Conservation (phyloP, 2,888 invertebrate species). For the Pristionchus mayeri region DNA sequence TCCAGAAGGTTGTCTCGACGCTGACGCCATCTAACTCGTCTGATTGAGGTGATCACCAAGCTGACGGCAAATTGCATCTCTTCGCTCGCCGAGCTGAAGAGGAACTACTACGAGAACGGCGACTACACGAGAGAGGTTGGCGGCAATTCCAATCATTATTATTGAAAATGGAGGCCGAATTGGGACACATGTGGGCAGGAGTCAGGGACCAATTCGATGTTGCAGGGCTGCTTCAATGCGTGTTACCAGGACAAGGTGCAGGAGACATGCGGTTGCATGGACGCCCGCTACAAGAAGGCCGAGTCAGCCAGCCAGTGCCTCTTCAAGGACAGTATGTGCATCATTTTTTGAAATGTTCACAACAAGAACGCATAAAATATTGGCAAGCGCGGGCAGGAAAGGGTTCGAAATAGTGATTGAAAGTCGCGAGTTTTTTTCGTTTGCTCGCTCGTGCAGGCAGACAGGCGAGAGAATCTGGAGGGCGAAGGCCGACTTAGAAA, state of each 20-base stretch:
- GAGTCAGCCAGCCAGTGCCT: not conserved
- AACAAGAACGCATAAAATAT: too few relatives aligned
- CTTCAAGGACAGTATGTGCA: not conserved
- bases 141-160: too few relatives aligned
- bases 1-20: not conserved
- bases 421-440: too few relatives aligned
- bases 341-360: not conserved
- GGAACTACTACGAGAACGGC: not conserved
- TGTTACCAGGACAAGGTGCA: not conserved
- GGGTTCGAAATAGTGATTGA: too few relatives aligned
- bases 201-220: not conserved
- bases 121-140: not conserved
- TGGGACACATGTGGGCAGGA: too few relatives aligned
- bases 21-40: not conserved
- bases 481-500: not conserved
- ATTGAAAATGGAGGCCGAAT: too few relatives aligned
- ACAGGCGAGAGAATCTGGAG: too few relatives aligned
- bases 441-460: too few relatives aligned
- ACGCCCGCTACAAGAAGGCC: not conserved
- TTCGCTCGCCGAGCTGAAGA: not conserved
- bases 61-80: not conserved
- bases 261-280: conserved; percentile 17
- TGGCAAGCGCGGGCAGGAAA: too few relatives aligned
- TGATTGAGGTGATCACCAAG: not conserved
- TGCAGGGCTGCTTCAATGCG: not conserved